A percentile compares a stretch with the other conserved stretches of the same genome.
Evolutionary conservation across 2,797 vertebrate species (phyloP).

Genomic region (Ctenopoma multispine): DNA sequence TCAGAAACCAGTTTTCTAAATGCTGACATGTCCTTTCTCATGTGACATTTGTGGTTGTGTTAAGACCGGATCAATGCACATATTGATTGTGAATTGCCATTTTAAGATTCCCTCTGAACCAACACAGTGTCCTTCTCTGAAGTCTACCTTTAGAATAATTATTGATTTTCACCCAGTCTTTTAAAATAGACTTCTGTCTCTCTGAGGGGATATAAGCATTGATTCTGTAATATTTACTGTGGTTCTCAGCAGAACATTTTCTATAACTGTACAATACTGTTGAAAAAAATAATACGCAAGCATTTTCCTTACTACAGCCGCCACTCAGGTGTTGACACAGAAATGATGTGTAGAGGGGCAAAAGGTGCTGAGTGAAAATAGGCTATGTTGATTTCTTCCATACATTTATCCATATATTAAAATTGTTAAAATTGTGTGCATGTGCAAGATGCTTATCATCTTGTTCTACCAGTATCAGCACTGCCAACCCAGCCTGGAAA

Average conservation of each 20-base stretch:
- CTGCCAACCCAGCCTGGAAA: no score
- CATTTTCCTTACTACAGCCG: not conserved
- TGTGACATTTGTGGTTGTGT: constrained; percentile 2
- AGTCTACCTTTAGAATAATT: constrained; percentile 23
- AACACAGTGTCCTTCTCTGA: not conserved
- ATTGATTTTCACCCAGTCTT: constrained; percentile 35
- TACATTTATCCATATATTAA: no score
- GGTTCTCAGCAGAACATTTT: not conserved
- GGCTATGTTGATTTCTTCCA: no score
- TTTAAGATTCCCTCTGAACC: constrained; percentile 13
- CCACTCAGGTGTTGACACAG: not conserved
- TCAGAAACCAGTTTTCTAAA: not conserved
- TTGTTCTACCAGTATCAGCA: no score
- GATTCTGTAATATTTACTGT: constrained; percentile 33
- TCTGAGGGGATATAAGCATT: constrained; percentile 24
- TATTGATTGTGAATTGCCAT: constrained; percentile 20
- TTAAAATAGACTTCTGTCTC: constrained; percentile 27
- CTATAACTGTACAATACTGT: not conserved
- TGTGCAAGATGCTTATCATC: no score
- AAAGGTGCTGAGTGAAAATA: no score
- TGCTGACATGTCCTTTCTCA: constrained; percentile 8
- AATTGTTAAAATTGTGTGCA: no score
- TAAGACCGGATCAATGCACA: constrained; percentile 1
- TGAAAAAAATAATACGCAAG: not conserved
- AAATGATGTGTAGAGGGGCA: not conserved